phyloP scores from a whole-genome alignment of 1,140 invertebrate species.

The Temnothorax curvispinosus region DNA sequence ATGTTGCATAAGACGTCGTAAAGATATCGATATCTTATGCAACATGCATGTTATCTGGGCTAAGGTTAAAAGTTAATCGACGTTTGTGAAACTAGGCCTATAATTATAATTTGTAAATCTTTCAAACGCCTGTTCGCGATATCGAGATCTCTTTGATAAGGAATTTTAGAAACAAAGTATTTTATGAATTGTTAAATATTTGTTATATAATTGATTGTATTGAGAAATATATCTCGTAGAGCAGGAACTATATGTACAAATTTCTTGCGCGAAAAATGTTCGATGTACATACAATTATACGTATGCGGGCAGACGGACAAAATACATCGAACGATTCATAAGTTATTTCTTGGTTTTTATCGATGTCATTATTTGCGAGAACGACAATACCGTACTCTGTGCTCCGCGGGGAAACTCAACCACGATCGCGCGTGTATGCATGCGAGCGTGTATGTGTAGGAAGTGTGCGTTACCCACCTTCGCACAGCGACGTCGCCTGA shows the following conservation, averaged over 20 bases:
- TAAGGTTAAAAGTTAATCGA: too few relatives aligned
- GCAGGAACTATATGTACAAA: too few relatives aligned
- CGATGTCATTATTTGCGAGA: background rate
- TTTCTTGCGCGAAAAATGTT: background rate
- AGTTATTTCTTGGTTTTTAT: background rate
- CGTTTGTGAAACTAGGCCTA: too few relatives aligned
- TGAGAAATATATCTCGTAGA: background rate
- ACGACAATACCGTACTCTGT: background rate
- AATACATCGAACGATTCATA: background rate
- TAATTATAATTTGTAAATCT: background rate
- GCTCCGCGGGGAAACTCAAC: background rate
- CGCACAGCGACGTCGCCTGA: constrained; percentile 12
- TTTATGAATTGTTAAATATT: constrained; percentile 13
- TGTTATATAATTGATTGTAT: background rate
- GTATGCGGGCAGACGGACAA: background rate
- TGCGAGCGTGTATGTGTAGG: background rate
- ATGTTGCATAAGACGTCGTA: too few relatives aligned
- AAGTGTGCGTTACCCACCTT: constrained; percentile 15
- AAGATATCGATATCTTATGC: too few relatives aligned
- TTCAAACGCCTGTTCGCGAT: background rate
- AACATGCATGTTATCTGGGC: too few relatives aligned
- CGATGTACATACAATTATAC: background rate
- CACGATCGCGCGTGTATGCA: background rate
- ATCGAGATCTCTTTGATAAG: background rate
- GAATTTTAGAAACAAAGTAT: background rate